Evolutionary conservation across 2,113 vertebrate species (phyloP).

Genomic region (Rhodinocichla rosea): DNA sequence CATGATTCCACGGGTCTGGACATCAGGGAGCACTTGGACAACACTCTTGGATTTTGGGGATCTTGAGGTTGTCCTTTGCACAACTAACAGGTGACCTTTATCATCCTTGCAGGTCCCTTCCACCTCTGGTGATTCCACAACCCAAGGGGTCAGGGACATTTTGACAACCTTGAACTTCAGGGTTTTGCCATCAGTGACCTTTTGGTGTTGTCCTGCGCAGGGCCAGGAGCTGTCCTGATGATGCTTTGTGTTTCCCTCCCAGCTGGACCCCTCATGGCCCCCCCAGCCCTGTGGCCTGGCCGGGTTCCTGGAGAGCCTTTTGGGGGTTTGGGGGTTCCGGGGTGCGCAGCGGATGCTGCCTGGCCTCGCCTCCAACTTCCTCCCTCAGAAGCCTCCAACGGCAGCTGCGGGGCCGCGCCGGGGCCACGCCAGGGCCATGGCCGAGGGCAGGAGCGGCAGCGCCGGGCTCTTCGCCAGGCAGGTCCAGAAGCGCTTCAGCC

Average conservation of each 20-base stretch:
- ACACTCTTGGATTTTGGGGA: background rate
- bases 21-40: too few relatives aligned
- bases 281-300: background rate
- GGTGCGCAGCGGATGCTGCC: constrained; percentile 50
- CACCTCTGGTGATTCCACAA: rapidly evolving
- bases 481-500: constrained; percentile 86
- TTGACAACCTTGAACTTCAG: rapidly evolving
- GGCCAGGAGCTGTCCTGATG: background rate
- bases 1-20: too few relatives aligned
- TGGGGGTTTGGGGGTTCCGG: background rate
- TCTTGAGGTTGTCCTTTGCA: background rate
- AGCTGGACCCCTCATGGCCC: rapidly evolving
- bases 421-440: constrained; percentile 71
- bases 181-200: background rate
- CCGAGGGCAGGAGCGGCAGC: constrained; percentile 78
- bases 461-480: constrained; percentile 85
- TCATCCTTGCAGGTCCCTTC: rapidly evolving
- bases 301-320: background rate
- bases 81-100: background rate
- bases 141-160: rapidly evolving
- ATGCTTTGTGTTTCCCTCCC: rapidly evolving
- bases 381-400: constrained; percentile 18
- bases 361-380: constrained; percentile 59
- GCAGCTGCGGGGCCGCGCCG: background rate
- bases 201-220: background rate